Percentiles rank a stretch among this genome's conserved stretches.
phyloP scores from a whole-genome alignment of 2,888 invertebrate genomes.

The Fabriciana adippe region DNA sequence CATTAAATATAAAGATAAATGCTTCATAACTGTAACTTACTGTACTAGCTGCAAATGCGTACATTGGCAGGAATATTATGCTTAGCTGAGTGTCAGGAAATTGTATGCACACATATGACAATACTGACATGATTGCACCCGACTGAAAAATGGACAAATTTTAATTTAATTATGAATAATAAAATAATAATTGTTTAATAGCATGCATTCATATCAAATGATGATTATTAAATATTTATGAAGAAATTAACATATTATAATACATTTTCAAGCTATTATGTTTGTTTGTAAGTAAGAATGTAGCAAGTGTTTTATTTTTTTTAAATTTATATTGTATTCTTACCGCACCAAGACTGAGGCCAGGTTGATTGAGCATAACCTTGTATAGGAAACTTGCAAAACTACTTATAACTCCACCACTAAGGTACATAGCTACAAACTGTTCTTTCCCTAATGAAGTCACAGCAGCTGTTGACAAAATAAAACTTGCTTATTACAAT shows the following conservation, averaged over 20 bases:
- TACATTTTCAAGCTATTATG: too few relatives aligned
- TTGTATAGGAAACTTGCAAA: constrained; percentile 92
- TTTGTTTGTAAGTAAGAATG: not conserved
- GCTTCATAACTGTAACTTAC: constrained; percentile 78
- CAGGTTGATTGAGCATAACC: constrained; percentile 85
- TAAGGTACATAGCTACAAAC: constrained; percentile 94
- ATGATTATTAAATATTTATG: too few relatives aligned
- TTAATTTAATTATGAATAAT: not conserved
- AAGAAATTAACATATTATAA: too few relatives aligned
- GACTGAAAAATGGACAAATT: constrained; percentile 84
- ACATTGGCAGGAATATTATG: constrained; percentile 94
- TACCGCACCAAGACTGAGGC: constrained; percentile 96
- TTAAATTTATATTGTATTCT: constrained; percentile 63
- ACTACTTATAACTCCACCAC: constrained; percentile 93
- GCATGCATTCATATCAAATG: not conserved
- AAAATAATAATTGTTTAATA: not conserved
- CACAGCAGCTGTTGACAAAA: constrained; percentile 81
- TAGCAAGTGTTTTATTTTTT: not conserved
- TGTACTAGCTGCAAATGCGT: constrained; percentile 92
- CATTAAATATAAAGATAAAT: not conserved
- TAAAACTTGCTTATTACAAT: not conserved
- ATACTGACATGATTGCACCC: constrained; percentile 95
- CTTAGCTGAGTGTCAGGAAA: constrained; percentile 94
- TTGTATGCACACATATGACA: constrained; percentile 93
- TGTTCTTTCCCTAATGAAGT: constrained; percentile 93